Base-by-base conservation (phyloP, 37 sponge, comb jelly and placozoan species). In the Cladorhizidae sp. region DNA sequence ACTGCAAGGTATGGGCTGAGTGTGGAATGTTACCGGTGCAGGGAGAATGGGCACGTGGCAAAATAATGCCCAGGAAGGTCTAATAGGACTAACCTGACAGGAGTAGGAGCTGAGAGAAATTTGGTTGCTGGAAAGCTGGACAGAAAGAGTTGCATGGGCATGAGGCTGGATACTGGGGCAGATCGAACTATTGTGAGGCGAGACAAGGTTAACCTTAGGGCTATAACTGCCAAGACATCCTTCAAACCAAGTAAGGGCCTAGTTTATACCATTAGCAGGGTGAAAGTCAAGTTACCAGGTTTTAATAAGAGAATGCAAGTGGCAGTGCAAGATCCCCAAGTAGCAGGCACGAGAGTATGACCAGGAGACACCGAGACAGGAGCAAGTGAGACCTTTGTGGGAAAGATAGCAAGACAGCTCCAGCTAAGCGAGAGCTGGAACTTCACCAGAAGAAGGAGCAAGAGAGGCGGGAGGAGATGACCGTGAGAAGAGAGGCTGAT, bases 161-260 rank as follows among this genome's bases (percentile, higher is more conserved):
- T 50, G 88, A 25, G 0, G 67, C 75, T 41, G 93, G 93, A 57
- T 83, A 89, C 21, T 81, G 77, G 67, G 75, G 45, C 57, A n/a
- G n/a, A 8, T 85, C 70, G n/a, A 89, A 57, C 81, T 63, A 76
- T 20, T 58, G 20, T 57, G 18, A 31, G 45, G 55, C 29, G 20
- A 18, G 26, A 33, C 35, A 49, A 32, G 57, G 49, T 45, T 9
- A 45, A 45, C 49, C 49, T 9, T 45, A 45, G 49, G 49, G 49
- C 49, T 9, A 45, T 45, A 45, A 45, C 49, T 45, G 9, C 49
- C 9, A 45, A 45, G 49, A 45, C 49, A 45, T 45, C 49, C 49
- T 9, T 45, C 9, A 45, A 45, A 9, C 49, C 5, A 45, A n/a
- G n/a, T n/a, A n/a, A n/a, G n/a, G n/a, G n/a, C n/a, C n/a, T n/a